phyloP scores from a whole-genome alignment of 2,797 vertebrate species.

The Ispidina lecontei region DNA sequence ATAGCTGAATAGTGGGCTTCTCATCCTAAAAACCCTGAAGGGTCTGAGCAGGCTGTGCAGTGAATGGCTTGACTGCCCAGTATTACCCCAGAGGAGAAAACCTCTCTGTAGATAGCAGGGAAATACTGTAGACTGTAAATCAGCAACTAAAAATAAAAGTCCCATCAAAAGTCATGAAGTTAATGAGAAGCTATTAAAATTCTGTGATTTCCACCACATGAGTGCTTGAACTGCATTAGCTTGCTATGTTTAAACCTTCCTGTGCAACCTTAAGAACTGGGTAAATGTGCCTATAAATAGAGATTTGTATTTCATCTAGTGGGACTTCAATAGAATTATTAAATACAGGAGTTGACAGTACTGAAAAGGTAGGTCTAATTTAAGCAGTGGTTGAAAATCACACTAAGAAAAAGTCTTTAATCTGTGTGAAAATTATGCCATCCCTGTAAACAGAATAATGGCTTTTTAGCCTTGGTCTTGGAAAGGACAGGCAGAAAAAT shows the following conservation, averaged over 20 bases:
- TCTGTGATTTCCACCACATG: neutral
- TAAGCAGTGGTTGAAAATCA: conserved; percentile 28
- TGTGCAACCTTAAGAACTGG: neutral
- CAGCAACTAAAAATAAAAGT: neutral
- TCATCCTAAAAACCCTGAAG: neutral
- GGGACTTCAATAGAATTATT: conserved; percentile 28
- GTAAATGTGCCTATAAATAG: neutral
- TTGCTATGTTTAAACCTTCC: neutral
- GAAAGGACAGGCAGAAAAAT: neutral
- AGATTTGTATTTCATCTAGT: neutral
- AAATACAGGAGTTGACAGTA: neutral
- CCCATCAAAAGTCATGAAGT: neutral
- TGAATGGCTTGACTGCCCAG: neutral
- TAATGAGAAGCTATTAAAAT: neutral
- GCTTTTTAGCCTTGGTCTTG: conserved; percentile 30
- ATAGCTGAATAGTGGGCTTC: neutral
- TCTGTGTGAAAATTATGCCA: neutral
- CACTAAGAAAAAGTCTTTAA: neutral
- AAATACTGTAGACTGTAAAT: neutral
- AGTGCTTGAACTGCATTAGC: neutral
- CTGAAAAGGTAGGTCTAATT: conserved; percentile 27
- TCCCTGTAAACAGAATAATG: neutral
- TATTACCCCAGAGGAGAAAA: neutral
- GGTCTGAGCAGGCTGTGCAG: neutral
- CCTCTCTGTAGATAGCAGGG: fast-evolving